Evolutionary conservation across 1,140 invertebrate genomes (phyloP).

Genomic region (Fopius arisanus): DNA sequence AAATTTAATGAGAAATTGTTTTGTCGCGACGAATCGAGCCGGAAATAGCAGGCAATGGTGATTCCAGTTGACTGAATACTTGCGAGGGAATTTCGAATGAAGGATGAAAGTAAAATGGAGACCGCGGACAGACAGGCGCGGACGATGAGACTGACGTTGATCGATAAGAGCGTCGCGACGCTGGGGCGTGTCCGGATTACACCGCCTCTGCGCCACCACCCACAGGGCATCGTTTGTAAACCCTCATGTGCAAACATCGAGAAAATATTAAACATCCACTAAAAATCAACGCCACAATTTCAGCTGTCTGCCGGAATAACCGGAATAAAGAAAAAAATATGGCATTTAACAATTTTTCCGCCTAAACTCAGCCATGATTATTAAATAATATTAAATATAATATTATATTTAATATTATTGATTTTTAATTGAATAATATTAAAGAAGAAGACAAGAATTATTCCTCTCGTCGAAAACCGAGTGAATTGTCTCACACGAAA

Average conservation of each 20-base stretch:
- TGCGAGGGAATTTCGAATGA: not conserved
- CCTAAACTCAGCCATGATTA: too few relatives aligned
- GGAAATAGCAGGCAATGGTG: not conserved
- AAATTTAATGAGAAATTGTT: too few relatives aligned
- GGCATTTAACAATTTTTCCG: too few relatives aligned
- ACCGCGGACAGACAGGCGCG: conserved; percentile 30
- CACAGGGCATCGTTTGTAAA: not conserved
- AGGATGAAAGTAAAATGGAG: conserved; percentile 53
- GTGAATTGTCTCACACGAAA: too few relatives aligned
- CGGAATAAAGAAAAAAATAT: too few relatives aligned
- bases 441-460: too few relatives aligned
- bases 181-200: conserved; percentile 54
- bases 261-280: not conserved
- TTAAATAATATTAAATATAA: too few relatives aligned
- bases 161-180: conserved; percentile 60
- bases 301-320: too few relatives aligned
- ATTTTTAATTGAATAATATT: too few relatives aligned
- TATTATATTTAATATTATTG: too few relatives aligned
- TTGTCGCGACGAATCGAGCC: not conserved
- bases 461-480: too few relatives aligned
- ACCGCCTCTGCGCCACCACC: conserved; percentile 44
- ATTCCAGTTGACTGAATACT: not conserved
- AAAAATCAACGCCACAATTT: too few relatives aligned
- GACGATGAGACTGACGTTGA: conserved; percentile 43
- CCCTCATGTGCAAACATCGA: not conserved